Conservation (phyloP, 2,888 invertebrate species). For the Protula sp. region DNA sequence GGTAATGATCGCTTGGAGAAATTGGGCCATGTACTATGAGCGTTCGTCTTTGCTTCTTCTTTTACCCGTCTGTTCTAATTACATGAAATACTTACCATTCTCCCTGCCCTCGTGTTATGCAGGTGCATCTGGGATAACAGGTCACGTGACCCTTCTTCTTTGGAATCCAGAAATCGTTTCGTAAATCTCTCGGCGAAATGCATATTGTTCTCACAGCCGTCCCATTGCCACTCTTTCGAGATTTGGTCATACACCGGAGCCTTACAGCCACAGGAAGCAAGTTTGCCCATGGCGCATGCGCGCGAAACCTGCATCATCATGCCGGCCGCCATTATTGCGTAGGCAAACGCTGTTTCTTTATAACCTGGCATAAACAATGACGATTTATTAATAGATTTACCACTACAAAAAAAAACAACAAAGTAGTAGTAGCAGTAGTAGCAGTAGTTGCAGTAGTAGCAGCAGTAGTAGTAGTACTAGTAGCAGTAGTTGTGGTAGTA, state of each 20-base stretch:
- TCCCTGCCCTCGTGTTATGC: constrained; percentile 51
- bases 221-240: constrained; percentile 75
- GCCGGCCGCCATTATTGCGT: constrained; percentile 91
- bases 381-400: background rate
- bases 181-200: constrained; percentile 79
- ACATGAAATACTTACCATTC: constrained; percentile 41
- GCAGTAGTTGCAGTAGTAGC: too few species aligned
- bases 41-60: too few species aligned
- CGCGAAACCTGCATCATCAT: constrained; percentile 90
- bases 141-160: constrained; percentile 68
- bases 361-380: constrained; percentile 65
- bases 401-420: background rate
- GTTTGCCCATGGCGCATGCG: constrained; percentile 86
- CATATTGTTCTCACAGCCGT: constrained; percentile 69
- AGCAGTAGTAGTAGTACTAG: too few species aligned
- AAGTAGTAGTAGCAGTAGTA: too few species aligned
- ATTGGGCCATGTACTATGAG: too few species aligned
- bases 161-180: constrained; percentile 80
- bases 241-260: constrained; percentile 61
- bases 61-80: too few species aligned
- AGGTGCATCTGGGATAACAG: constrained; percentile 45
- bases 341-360: constrained; percentile 92
- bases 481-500: too few species aligned
- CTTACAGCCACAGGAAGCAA: constrained; percentile 68
- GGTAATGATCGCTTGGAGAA: too few species aligned